Conservation (phyloP, 2,113 vertebrate species). For the Mesoclemmys tuberculata region DNA sequence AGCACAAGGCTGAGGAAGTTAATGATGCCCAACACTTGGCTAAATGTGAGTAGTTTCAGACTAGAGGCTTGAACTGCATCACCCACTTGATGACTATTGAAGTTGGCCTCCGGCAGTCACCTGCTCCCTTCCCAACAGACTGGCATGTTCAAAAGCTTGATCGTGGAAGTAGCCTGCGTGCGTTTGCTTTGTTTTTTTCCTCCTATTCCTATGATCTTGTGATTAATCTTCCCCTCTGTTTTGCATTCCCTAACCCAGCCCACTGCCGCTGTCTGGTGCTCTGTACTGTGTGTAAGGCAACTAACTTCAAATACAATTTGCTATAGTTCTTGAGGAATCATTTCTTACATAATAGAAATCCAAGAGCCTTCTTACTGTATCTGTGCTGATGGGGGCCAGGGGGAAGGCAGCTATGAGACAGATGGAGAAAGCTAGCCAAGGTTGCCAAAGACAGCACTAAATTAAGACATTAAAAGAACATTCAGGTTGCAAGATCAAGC, state of each 20-base stretch:
- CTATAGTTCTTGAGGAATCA: background rate
- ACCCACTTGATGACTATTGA: background rate
- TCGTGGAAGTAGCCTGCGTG: background rate
- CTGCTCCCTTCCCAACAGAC: rapidly evolving
- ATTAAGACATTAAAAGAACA: no score
- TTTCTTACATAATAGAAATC: background rate
- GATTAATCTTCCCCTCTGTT: background rate
- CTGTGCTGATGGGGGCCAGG: background rate
- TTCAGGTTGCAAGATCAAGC: background rate
- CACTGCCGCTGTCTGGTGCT: background rate
- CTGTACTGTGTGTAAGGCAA: background rate
- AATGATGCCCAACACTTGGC: background rate
- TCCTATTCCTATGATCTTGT: background rate
- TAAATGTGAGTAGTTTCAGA: background rate
- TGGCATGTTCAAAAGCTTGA: background rate
- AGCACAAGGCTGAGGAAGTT: background rate
- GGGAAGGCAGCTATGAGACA: background rate
- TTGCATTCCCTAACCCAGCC: background rate
- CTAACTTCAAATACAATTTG: background rate
- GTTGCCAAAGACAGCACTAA: background rate
- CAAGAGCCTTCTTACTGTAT: background rate
- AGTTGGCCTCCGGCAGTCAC: background rate
- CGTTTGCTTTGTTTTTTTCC: background rate
- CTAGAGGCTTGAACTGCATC: background rate
- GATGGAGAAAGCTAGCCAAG: background rate